These are phyloP conservation scores for Aleiodes leptofemur DNA, from an alignment of 2,888 invertebrate genomes.

Conservation along the genomic window DNA sequence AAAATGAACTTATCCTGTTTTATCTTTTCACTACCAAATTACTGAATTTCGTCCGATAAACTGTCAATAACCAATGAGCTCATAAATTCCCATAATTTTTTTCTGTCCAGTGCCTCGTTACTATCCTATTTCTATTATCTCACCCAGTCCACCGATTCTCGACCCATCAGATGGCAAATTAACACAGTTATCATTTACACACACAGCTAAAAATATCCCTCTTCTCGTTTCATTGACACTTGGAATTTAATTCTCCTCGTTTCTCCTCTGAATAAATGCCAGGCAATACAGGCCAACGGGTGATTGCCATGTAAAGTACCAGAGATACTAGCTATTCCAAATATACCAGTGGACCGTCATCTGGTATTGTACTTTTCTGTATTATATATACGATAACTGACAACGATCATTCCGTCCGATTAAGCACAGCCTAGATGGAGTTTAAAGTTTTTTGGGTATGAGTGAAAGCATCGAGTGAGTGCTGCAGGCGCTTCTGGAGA, in stretches of 20 bases:
- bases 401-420: slow-evolving; percentile 67
- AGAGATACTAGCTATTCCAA: slow-evolving; percentile 5
- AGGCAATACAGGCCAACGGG: not conserved
- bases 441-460: slow-evolving; percentile 57
- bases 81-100: no score
- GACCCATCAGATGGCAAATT: slow-evolving; percentile 60
- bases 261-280: not conserved
- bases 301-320: slow-evolving; percentile 15
- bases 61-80: no score
- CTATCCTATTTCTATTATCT: slow-evolving; percentile 2
- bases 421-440: slow-evolving; percentile 62
- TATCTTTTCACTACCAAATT: no score
- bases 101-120: not conserved
- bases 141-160: slow-evolving; percentile 17
- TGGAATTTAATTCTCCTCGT: slow-evolving; percentile 18
- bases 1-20: no score
- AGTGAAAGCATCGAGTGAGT: slow-evolving; percentile 21
- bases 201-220: not conserved
- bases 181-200: slow-evolving; percentile 48
- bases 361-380: slow-evolving; percentile 40
- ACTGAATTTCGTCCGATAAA: no score
- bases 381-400: slow-evolving; percentile 55
- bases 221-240: slow-evolving; percentile 1
- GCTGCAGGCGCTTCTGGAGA: slow-evolving; percentile 19
- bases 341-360: slow-evolving; percentile 32